A percentile compares a stretch with the other conserved stretches of the same genome.
phyloP scores from a whole-genome alignment of 2,888 invertebrate species.

The Dryadula phaetusa region DNA sequence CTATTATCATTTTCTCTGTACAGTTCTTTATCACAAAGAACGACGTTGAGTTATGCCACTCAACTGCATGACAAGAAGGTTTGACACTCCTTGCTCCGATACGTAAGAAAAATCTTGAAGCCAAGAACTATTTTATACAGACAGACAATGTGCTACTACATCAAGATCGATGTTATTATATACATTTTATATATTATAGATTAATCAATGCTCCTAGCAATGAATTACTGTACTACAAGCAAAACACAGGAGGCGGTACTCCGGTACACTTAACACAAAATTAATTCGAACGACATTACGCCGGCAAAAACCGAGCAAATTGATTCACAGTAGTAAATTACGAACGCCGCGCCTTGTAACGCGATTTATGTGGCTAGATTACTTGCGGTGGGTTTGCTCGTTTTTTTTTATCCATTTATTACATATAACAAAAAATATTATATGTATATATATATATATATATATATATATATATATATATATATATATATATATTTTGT shows the following conservation, averaged over 20 bases:
- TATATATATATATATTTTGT: too few relatives aligned
- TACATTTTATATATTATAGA: constrained; percentile 3
- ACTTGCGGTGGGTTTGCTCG: constrained; percentile 9
- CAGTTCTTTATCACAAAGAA: too few relatives aligned
- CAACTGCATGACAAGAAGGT: too few relatives aligned
- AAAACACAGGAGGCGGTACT: constrained; percentile 47
- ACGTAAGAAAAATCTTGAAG: too few relatives aligned
- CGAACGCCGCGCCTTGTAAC: constrained; percentile 48
- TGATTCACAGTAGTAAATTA: constrained; percentile 81
- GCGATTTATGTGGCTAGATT: not conserved
- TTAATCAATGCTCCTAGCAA: constrained; percentile 8
- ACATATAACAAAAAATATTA: too few relatives aligned
- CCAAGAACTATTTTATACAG: not conserved
- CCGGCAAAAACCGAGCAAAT: constrained; percentile 77
- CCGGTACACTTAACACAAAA: constrained; percentile 56
- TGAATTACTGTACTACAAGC: constrained; percentile 36
- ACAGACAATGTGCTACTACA: not conserved
- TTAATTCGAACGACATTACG: constrained; percentile 73
- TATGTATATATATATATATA: not conserved
- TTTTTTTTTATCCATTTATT: not conserved
- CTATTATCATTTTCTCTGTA: too few relatives aligned
- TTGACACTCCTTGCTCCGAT: too few relatives aligned
- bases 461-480: too few relatives aligned
- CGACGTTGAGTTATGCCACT: too few relatives aligned
- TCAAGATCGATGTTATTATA: not conserved